Evolutionary conservation across 2,888 invertebrate species (phyloP).

Genomic region (Pammene aurita): DNA sequence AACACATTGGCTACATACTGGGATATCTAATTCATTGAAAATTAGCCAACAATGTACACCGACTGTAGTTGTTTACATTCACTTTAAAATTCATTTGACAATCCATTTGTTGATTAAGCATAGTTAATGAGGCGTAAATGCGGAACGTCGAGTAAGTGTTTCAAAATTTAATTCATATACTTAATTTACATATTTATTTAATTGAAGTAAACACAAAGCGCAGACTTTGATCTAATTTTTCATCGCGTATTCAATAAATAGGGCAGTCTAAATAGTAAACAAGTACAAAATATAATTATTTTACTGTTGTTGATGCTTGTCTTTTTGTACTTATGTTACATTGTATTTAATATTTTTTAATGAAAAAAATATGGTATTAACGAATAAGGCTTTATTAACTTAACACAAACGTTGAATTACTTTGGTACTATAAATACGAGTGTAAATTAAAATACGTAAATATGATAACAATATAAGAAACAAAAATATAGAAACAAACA

Average conservation of each 20-base stretch:
- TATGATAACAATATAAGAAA: too few species aligned
- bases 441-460: too few species aligned
- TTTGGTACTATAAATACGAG: too few species aligned
- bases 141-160: not conserved
- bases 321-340: too few species aligned
- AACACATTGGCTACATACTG: not conserved
- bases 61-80: not conserved
- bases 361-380: too few species aligned
- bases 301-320: too few species aligned
- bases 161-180: not conserved
- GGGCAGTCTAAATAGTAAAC: not conserved
- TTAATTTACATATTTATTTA: constrained; percentile 4
- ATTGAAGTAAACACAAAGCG: not conserved
- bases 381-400: too few species aligned
- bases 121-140: not conserved
- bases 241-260: not conserved
- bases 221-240: not conserved
- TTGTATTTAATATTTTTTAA: too few species aligned
- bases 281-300: not conserved
- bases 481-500: too few species aligned
- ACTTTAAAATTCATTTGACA: constrained; percentile 9
- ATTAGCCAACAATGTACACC: constrained; percentile 4
- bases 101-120: constrained; percentile 14
- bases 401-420: too few species aligned
- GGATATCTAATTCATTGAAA: constrained; percentile 10